Conservation (phyloP, 2,113 vertebrate genomes). For the Anas platyrhynchos region DNA sequence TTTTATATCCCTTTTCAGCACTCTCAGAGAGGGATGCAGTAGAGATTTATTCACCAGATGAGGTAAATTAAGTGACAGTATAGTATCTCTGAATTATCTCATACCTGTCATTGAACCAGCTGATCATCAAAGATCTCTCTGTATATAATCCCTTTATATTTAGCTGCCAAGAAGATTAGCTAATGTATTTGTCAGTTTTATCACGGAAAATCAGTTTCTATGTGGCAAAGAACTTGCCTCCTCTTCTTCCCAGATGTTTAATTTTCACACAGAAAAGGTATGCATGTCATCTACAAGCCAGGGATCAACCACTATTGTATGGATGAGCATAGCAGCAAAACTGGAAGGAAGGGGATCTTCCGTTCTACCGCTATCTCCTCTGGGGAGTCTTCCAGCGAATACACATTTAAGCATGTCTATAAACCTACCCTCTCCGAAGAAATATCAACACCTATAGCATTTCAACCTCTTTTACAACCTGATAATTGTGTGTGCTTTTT, state of each 20-base stretch:
- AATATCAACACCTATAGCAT: conserved; percentile 5
- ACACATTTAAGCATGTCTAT: background rate
- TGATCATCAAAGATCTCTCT: background rate
- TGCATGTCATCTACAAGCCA: background rate
- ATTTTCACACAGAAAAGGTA: background rate
- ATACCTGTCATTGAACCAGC: background rate
- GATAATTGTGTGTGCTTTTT: conserved; percentile 21
- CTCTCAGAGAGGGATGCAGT: background rate
- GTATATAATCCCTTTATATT: background rate
- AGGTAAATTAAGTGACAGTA: background rate
- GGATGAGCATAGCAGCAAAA: background rate
- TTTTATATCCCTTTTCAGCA: background rate
- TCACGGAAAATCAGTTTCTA: background rate
- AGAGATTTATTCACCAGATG: background rate
- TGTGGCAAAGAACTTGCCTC: background rate
- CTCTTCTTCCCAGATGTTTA: background rate
- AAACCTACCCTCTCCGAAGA: background rate
- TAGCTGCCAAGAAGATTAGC: background rate
- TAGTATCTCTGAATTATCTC: background rate
- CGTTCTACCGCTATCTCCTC: background rate
- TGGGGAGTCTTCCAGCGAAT: conserved; percentile 20
- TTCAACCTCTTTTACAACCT: conserved; percentile 46
- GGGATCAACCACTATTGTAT: background rate
- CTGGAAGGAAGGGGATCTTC: background rate
- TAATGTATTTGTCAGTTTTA: background rate